A percentile compares a stretch with the other conserved stretches of the same genome.
Evolutionary conservation across 2,888 invertebrate species (phyloP).

Genomic region (Heliothis peltigera): DNA sequence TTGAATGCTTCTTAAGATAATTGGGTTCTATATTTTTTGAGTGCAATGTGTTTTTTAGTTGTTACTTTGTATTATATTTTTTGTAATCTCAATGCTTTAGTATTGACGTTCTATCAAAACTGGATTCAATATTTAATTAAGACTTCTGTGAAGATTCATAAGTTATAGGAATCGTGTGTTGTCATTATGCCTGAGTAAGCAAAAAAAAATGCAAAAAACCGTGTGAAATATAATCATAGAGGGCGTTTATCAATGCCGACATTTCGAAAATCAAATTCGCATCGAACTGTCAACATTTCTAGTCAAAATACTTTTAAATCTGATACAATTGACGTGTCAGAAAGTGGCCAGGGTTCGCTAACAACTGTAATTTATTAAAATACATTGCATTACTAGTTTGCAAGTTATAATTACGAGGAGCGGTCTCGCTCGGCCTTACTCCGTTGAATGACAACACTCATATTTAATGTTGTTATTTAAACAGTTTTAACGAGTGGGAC

Average conservation of each 20-base stretch:
- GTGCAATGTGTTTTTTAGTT: no score
- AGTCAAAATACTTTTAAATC: not conserved
- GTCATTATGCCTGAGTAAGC: no score
- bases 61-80: no score
- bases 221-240: no score
- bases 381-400: constrained; percentile 41
- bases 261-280: not conserved
- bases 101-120: no score
- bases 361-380: constrained; percentile 55
- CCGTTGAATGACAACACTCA: constrained; percentile 44
- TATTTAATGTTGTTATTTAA: constrained; percentile 48
- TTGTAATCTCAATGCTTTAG: no score
- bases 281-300: not conserved
- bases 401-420: constrained; percentile 56
- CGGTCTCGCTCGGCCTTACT: not conserved
- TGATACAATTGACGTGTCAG: constrained; percentile 10
- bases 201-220: no score
- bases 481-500: constrained; percentile 14
- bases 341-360: constrained; percentile 7
- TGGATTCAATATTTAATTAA: no score
- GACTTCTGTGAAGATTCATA: no score
- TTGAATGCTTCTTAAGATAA: no score
- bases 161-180: no score
- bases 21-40: no score
- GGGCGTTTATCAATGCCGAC: not conserved